Evolutionary conservation across 1,140 invertebrate genomes (phyloP).

Genomic region (Drosophila erecta): DNA sequence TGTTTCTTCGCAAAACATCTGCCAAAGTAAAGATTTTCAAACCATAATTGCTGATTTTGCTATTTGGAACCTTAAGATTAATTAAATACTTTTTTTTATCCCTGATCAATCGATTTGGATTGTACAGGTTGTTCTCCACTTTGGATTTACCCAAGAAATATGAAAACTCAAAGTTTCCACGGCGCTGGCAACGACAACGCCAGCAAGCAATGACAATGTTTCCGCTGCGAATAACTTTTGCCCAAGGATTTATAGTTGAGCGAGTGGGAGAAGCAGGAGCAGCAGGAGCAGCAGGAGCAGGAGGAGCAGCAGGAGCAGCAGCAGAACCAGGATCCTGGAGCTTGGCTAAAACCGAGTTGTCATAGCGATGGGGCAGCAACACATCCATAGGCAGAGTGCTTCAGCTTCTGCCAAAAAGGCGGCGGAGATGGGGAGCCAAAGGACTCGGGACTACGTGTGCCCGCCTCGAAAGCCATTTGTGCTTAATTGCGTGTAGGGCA

Average conservation of each 20-base stretch:
- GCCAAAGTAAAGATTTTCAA: background rate
- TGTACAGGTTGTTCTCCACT: conserved; percentile 13
- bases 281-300: background rate
- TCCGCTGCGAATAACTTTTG: conserved; percentile 78
- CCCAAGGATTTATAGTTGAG: conserved; percentile 74
- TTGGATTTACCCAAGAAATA: conserved; percentile 50
- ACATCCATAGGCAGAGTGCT: conserved; percentile 58
- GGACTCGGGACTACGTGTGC: conserved; percentile 42
- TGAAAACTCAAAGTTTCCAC: conserved; percentile 68
- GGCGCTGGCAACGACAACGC: conserved; percentile 41
- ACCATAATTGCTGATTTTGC: too few relatives aligned
- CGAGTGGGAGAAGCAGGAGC: conserved; percentile 8
- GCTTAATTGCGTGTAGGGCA: conserved; percentile 82
- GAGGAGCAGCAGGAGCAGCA: background rate
- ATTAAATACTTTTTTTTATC: too few relatives aligned
- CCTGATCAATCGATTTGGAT: background rate
- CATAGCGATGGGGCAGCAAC: conserved; percentile 49
- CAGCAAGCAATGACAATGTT: conserved; percentile 74
- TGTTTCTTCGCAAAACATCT: background rate
- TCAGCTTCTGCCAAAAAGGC: background rate
- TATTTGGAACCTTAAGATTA: too few relatives aligned
- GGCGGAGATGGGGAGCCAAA: background rate
- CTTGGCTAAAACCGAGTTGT: conserved; percentile 64
- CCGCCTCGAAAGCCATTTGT: conserved; percentile 80
- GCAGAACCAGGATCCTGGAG: conserved; percentile 3